These are phyloP conservation scores for Ardeotis arabs DNA, from an alignment of 2,113 vertebrate species.

Conservation along the genomic window DNA sequence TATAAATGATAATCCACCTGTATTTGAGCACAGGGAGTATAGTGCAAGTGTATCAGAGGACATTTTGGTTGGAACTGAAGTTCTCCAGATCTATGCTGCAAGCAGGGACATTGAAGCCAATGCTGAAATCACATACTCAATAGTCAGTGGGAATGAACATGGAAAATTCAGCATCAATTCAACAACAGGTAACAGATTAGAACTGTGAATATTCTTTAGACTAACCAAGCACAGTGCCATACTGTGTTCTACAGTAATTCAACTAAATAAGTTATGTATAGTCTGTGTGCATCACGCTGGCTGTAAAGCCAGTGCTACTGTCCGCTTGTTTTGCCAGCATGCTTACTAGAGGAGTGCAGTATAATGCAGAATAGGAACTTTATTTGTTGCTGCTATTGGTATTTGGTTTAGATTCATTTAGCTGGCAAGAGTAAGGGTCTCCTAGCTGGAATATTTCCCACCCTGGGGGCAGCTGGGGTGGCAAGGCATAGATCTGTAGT, in stretches of 20 bases:
- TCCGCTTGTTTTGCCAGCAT: not conserved
- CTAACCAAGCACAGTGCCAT: not conserved
- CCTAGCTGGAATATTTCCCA: not conserved
- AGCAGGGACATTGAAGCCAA: conserved; percentile 90
- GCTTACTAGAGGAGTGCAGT: not conserved
- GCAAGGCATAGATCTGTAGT: not conserved
- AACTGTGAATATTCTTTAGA: not conserved
- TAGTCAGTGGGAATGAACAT: conserved; percentile 93
- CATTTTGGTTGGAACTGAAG: conserved; percentile 81
- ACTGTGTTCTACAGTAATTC: not conserved
- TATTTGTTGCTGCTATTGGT: not conserved
- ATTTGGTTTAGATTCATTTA: not conserved
- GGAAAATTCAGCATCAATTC: conserved; percentile 92
- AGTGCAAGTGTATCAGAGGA: conserved; percentile 86
- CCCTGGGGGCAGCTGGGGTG: not conserved
- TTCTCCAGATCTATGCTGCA: conserved; percentile 91
- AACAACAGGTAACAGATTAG: conserved; percentile 80
- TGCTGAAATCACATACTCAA: conserved; percentile 89
- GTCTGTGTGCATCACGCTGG: not conserved
- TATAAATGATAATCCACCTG: conserved; percentile 96
- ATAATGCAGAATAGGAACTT: not conserved
- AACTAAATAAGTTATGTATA: not conserved
- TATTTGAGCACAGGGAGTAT: conserved; percentile 95
- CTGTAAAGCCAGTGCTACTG: not conserved
- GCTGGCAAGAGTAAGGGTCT: not conserved